Percentiles rank a stretch among this genome's conserved stretches.
phyloP scores from a whole-genome alignment of 2,797 vertebrate species.

The Pantherophis alleghaniensis region DNA sequence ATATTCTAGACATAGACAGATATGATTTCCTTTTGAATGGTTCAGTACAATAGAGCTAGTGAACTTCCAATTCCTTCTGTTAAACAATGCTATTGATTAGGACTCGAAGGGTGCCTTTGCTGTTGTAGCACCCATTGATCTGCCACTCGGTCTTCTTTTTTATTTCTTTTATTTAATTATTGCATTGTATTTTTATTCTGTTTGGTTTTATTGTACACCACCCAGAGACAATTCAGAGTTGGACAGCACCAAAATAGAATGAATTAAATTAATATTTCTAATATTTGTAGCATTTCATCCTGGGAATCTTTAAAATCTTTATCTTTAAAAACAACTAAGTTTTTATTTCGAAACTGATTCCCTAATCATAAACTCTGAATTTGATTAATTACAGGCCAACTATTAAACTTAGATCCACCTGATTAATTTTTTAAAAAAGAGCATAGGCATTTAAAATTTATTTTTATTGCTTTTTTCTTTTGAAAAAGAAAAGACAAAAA shows the following conservation, averaged over 20 bases:
- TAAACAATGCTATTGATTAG: background rate
- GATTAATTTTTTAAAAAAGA: background rate
- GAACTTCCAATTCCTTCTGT: background rate
- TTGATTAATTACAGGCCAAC: background rate
- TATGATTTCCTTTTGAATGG: background rate
- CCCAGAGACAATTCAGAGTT: background rate
- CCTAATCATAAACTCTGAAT: background rate
- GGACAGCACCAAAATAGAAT: background rate
- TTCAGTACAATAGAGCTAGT: background rate
- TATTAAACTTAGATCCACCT: background rate
- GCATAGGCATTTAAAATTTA: background rate
- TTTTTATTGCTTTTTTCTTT: too few species aligned
- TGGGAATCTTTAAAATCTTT: background rate
- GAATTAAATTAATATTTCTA: background rate
- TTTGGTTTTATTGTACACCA: background rate
- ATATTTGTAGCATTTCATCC: background rate
- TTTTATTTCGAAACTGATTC: background rate
- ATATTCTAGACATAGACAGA: background rate
- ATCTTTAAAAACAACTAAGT: background rate
- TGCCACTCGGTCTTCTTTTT: background rate
- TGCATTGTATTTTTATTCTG: background rate
- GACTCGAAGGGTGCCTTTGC: background rate
- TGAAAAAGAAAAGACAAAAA: too few species aligned
- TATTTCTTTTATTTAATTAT: background rate
- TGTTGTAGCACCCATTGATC: background rate